Conservation (phyloP, 2,113 vertebrate species). For the Zosterops lateralis region DNA sequence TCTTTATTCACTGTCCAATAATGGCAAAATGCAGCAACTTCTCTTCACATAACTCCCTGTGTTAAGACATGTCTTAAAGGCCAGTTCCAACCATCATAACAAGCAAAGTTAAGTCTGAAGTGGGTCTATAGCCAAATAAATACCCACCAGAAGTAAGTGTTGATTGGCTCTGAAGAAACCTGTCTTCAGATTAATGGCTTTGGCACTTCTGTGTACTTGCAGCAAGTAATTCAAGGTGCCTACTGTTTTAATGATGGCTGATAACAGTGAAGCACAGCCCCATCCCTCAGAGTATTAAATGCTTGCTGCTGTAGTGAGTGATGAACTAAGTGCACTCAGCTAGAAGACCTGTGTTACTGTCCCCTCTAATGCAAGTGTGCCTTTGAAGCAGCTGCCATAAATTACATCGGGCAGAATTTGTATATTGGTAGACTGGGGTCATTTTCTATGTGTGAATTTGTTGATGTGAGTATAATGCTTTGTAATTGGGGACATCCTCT, state of each 20-base stretch:
- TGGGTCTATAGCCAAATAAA: neutral
- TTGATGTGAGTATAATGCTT: neutral
- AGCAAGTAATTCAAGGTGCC: neutral
- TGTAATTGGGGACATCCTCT: neutral
- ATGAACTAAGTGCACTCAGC: neutral
- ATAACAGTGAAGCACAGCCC: neutral
- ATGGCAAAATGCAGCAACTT: neutral
- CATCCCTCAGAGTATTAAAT: neutral
- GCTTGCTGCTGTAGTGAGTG: neutral
- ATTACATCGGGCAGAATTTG: neutral
- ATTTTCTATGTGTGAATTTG: neutral
- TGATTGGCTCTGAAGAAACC: neutral
- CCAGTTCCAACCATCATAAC: neutral
- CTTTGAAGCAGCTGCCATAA: neutral
- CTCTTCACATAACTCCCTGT: neutral
- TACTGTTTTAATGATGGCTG: neutral
- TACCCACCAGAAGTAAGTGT: neutral
- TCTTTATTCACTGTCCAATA: neutral
- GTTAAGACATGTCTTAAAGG: neutral
- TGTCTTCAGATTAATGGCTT: neutral
- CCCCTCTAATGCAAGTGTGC: neutral
- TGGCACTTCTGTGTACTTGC: neutral
- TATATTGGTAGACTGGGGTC: neutral
- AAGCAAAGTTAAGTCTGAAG: neutral
- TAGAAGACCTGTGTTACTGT: neutral